Conservation (phyloP, 2,888 invertebrate species). For the Tenthredo mesomela region DNA sequence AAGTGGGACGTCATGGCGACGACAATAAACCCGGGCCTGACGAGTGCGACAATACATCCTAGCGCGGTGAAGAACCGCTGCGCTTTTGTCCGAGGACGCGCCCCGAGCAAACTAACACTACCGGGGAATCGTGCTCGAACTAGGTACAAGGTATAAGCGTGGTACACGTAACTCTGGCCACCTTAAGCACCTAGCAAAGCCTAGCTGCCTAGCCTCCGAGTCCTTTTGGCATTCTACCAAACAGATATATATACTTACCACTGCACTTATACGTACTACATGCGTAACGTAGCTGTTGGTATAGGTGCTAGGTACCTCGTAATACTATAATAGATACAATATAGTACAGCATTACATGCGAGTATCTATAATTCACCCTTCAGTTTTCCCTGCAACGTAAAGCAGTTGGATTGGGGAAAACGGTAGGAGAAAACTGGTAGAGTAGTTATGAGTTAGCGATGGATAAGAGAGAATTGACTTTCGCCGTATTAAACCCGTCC, state of each 20-base stretch:
- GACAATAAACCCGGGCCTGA: conserved; percentile 73
- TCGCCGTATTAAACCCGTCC: conserved; percentile 70
- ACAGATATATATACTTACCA: not conserved
- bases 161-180: not conserved
- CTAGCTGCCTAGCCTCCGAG: not conserved
- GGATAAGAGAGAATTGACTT: conserved; percentile 61
- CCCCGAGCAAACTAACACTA: conserved; percentile 47
- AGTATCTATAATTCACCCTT: too few species aligned
- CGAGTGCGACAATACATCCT: conserved; percentile 74
- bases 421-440: too few species aligned
- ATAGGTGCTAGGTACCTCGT: not conserved
- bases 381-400: too few species aligned
- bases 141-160: not conserved
- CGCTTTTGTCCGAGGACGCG: conserved; percentile 75
- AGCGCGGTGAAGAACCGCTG: conserved; percentile 66
- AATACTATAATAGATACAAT: too few species aligned
- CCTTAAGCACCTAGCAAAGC: not conserved
- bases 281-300: too few species aligned
- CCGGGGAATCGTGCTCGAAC: conserved; percentile 2
- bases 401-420: too few species aligned
- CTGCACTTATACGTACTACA: not conserved
- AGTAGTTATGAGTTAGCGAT: too few species aligned
- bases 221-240: conserved; percentile 15
- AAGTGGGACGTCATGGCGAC: conserved; percentile 77
- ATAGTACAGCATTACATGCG: too few species aligned